Conservation (phyloP, 2,797 vertebrate species). For the Anabas testudineus region DNA sequence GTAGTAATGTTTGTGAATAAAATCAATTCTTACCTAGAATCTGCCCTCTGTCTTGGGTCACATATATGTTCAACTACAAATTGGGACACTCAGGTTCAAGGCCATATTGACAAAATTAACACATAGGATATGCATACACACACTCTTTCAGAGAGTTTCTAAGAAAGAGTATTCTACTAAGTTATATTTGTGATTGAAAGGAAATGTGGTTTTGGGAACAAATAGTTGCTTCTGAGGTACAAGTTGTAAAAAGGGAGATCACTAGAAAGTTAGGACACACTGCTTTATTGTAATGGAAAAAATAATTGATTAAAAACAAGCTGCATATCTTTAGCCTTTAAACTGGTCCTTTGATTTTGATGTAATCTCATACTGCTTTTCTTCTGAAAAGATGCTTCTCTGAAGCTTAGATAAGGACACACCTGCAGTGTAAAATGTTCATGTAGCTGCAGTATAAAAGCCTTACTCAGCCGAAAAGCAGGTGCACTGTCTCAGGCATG, state of each 20-base stretch:
- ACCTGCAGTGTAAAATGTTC: conserved; percentile 1
- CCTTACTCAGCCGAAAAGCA: conserved; percentile 28
- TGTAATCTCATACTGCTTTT: not conserved
- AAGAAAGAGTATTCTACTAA: not conserved
- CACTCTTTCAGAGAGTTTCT: not conserved
- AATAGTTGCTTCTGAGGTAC: not conserved
- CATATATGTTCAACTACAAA: not conserved
- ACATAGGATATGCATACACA: not conserved
- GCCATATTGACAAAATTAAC: not conserved
- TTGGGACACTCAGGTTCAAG: not conserved
- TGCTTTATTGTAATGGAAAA: not conserved
- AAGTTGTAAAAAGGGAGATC: not conserved
- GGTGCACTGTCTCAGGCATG: conserved; percentile 19
- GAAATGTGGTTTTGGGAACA: too few relatives aligned
- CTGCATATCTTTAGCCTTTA: not conserved
- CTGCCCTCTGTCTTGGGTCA: not conserved
- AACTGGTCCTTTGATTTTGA: not conserved
- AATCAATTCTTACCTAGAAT: conserved; percentile 58
- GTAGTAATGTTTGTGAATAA: conserved; percentile 42
- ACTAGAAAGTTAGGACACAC: not conserved
- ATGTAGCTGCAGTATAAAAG: not conserved
- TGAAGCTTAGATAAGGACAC: conserved; percentile 6
- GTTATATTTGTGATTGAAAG: too few relatives aligned
- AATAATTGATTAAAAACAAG: not conserved
- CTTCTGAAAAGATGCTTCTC: not conserved